Evolutionary conservation across 2,113 vertebrate genomes (phyloP).

Genomic region (Corythornis madagascariensis): DNA sequence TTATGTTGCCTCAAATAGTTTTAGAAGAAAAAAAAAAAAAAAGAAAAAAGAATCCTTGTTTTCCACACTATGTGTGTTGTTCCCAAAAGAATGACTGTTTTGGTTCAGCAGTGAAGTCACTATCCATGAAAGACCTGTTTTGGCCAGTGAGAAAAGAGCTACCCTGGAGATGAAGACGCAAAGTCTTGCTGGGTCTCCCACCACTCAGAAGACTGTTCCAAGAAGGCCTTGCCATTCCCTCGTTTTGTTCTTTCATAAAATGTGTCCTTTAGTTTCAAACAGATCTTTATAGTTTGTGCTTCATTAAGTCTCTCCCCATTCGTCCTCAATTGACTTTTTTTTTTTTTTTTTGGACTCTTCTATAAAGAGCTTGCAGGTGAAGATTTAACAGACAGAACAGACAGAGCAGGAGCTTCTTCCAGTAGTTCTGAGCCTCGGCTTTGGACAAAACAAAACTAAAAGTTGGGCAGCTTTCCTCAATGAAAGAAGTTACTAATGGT

Average conservation of each 20-base stretch:
- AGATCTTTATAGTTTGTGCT: slow-evolving; percentile 91
- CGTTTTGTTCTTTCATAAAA: slow-evolving; percentile 89
- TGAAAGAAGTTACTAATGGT: slow-evolving; percentile 84
- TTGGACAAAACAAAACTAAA: slow-evolving; percentile 79
- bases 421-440: slow-evolving; percentile 86
- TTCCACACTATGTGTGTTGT: slow-evolving; percentile 99
- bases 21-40: slow-evolving; percentile 93
- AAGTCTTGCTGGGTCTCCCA: slow-evolving; percentile 79
- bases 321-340: slow-evolving; percentile 37
- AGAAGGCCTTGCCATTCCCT: slow-evolving; percentile 88
- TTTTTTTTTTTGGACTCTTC: slow-evolving; percentile 83
- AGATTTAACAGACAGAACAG: slow-evolving; percentile 87
- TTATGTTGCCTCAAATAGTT: slow-evolving; percentile 98
- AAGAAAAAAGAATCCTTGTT: slow-evolving; percentile 87
- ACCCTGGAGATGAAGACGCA: slow-evolving; percentile 78
- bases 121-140: slow-evolving; percentile 85
- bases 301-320: slow-evolving; percentile 83
- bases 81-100: slow-evolving; percentile 97
- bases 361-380: slow-evolving; percentile 89
- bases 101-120: slow-evolving; percentile 87
- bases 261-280: slow-evolving; percentile 91
- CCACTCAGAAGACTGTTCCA: slow-evolving; percentile 84
- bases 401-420: slow-evolving; percentile 88
- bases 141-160: slow-evolving; percentile 85
- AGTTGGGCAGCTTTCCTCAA: slow-evolving; percentile 82